These are phyloP conservation scores for Ptychochromis oligacanthus DNA, from an alignment of 2,113 vertebrate genomes.

Conservation along the genomic window DNA sequence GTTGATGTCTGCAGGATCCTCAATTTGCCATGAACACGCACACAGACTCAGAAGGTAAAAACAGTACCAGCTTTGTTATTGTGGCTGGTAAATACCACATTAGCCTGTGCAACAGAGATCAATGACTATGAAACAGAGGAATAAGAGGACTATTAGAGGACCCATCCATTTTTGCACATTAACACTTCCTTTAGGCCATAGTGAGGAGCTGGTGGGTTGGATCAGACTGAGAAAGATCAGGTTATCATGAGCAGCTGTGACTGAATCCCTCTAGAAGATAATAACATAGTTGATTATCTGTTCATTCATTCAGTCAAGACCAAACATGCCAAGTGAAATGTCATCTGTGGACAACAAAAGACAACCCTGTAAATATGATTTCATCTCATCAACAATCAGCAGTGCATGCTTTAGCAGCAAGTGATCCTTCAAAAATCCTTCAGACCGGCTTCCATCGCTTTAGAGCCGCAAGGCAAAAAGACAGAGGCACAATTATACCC, in stretches of 20 bases:
- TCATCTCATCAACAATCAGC: background rate
- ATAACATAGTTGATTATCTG: background rate
- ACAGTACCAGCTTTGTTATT: background rate
- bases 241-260: no score
- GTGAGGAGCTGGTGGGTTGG: background rate
- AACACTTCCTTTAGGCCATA: no score
- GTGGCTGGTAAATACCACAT: background rate
- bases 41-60: background rate
- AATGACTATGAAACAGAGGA: background rate
- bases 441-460: background rate
- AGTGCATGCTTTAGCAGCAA: background rate
- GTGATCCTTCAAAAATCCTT: fast-evolving
- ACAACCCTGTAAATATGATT: background rate
- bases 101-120: background rate
- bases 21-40: no score
- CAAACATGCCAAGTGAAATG: background rate
- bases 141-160: no score
- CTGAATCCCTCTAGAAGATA: background rate
- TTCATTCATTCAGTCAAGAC: background rate
- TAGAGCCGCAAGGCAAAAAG: no score
- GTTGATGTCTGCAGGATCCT: no score
- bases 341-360: background rate
- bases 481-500: background rate
- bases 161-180: no score
- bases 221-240: background rate